Percentiles rank a stretch among this genome's conserved stretches.
Evolutionary conservation across 2,797 vertebrate genomes (phyloP).

Genomic region (Siniperca scherzeri): DNA sequence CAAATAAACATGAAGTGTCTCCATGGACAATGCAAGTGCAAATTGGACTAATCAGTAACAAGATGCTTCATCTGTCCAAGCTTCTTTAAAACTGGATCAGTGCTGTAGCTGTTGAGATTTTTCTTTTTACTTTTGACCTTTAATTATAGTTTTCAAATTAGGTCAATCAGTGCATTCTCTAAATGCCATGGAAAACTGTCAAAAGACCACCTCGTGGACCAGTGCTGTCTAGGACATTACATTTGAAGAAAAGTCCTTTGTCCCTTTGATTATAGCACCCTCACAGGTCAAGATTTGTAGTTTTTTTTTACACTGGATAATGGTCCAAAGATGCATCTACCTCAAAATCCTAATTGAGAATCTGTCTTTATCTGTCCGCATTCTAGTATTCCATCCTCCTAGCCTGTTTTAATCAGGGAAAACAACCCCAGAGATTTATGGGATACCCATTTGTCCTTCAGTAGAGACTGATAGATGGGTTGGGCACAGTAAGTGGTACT

Average conservation of each 20-base stretch:
- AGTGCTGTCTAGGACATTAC: neutral
- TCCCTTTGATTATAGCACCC: neutral
- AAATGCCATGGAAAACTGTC: constrained; percentile 22
- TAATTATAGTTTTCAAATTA: neutral
- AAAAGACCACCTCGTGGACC: neutral
- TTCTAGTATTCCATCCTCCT: neutral
- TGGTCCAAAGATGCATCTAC: neutral
- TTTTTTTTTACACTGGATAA: neutral
- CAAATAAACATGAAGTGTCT: neutral
- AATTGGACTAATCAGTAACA: constrained; percentile 7
- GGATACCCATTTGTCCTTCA: neutral
- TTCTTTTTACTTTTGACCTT: constrained; percentile 22
- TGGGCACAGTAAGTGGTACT: constrained; percentile 1
- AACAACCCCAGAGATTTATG: neutral
- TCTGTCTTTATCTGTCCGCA: neutral
- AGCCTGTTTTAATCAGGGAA: neutral
- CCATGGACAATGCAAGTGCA: neutral
- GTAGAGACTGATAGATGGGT: constrained; percentile 7
- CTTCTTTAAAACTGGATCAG: neutral
- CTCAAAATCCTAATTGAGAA: neutral
- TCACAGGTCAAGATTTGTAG: neutral
- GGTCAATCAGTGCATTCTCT: constrained; percentile 4
- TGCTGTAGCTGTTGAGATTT: neutral
- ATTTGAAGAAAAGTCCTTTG: neutral
- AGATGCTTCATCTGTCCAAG: neutral